Base-by-base conservation (phyloP, 2,888 invertebrate genomes). In the Polydesmus complanatus region DNA sequence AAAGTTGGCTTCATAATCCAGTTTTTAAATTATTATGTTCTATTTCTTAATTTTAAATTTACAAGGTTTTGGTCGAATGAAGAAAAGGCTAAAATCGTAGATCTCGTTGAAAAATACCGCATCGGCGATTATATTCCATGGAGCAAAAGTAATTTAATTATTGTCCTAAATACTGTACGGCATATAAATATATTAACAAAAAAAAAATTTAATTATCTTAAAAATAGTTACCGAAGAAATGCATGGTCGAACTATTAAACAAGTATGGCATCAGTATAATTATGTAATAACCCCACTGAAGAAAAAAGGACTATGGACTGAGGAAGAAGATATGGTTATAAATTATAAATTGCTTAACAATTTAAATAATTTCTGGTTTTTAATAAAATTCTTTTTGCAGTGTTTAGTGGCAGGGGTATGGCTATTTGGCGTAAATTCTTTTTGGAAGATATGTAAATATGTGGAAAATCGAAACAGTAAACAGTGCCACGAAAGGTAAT, bases 51-150 rank as follows among this genome's bases (percentile, higher is more conserved):
- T 37, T 37, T 37, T 37, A 37, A n/a, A n/a, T n/a, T n/a, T n/a
- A n/a, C n/a, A 61, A 73, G 73, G 48, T 79, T 78, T 64, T 91
- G 90, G 84, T 78, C 80, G 0, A 69, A 73, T 14, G 78, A 80
- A 54, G 91, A 93, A 70, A 84, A 88, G 67, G 75, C 79, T 56
- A 77, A 78, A 55, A 74, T 93, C 1, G 69, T 78, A 47, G 76
- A 79, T 60, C 72, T 84, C 1, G 79, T 91, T 0, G 78, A 82
- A n/a, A 75, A 74, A 63, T 80, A 81, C 64, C 80, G 77, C 64
- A 76, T 82, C 60, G 86, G 84, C 21, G 76, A 80, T 62, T 80
- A 79, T 54, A 83, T 88, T 64, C 84, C 86, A 1, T 91, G 90
- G 89, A 78, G 80, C 2, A 81, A 80, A 69, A 68, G 70, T 72